Evolutionary conservation across 2,113 vertebrate genomes (phyloP).

Genomic region (Scortum barcoo): DNA sequence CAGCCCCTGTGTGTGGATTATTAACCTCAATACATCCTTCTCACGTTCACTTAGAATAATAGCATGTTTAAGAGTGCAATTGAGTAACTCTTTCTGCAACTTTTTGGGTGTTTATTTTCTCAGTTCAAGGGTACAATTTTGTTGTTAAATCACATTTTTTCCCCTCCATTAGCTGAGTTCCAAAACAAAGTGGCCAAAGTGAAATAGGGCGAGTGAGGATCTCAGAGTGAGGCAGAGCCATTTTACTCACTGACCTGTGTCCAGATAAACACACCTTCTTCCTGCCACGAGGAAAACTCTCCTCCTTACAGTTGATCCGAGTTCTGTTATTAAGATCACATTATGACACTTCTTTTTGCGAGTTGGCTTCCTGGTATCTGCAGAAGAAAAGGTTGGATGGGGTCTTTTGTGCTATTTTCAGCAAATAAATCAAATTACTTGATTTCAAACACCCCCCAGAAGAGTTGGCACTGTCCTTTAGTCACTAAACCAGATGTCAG

Average conservation of each 20-base stretch:
- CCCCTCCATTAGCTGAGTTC: background rate
- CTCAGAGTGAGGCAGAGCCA: background rate
- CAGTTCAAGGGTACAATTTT: background rate
- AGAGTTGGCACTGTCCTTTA: slow-evolving; percentile 27
- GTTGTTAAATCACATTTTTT: background rate
- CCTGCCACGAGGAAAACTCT: background rate
- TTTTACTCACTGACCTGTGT: slow-evolving; percentile 6
- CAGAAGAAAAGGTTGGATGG: background rate
- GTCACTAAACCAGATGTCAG: slow-evolving; percentile 53
- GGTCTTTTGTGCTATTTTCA: slow-evolving; percentile 1
- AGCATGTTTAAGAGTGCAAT: slow-evolving; percentile 31
- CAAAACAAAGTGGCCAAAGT: background rate
- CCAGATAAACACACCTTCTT: slow-evolving; percentile 4
- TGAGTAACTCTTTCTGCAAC: background rate
- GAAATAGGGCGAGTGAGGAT: background rate
- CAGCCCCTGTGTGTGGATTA: background rate
- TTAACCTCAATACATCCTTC: slow-evolving; percentile 13
- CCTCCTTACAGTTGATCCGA: background rate
- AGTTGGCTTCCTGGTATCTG: background rate
- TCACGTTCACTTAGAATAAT: slow-evolving; percentile 3
- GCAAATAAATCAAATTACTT: slow-evolving; percentile 33
- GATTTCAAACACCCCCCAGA: slow-evolving; percentile 37
- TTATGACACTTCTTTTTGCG: background rate
- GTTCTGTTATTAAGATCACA: background rate
- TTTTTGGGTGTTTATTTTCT: background rate